These are phyloP conservation scores for Aphaenogaster floridana DNA, from an alignment of 1,140 invertebrate genomes.

Conservation along the genomic window DNA sequence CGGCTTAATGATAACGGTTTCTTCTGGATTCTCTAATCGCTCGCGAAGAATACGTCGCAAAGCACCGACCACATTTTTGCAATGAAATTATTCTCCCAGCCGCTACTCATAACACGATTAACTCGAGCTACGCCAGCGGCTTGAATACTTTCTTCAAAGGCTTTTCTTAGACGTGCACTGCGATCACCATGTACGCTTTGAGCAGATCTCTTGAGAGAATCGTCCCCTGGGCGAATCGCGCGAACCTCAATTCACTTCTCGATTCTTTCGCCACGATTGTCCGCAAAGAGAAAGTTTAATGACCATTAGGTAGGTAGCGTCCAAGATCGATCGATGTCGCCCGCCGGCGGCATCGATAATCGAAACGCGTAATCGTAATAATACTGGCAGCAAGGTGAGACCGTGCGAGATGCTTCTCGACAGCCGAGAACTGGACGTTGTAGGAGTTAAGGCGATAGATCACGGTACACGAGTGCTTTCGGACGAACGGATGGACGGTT, in stretches of 20 bases:
- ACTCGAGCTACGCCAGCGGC: not conserved
- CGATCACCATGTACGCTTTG: not conserved
- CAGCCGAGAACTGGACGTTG: slow-evolving; percentile 36
- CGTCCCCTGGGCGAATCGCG: not conserved
- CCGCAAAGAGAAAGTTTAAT: not conserved
- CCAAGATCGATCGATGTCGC: not conserved
- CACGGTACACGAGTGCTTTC: slow-evolving; percentile 71
- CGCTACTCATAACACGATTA: slow-evolving; percentile 21
- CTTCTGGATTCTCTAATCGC: not conserved
- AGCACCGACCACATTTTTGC: slow-evolving; percentile 34
- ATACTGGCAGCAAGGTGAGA: slow-evolving; percentile 29
- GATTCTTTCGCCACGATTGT: not conserved
- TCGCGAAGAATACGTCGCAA: not conserved
- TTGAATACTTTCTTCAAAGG: slow-evolving; percentile 32
- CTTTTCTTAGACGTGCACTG: not conserved
- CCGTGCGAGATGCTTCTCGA: slow-evolving; percentile 33
- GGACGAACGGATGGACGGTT: slow-evolving; percentile 64
- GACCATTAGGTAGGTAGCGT: too few species aligned
- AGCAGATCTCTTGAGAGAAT: not conserved
- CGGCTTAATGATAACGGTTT: not conserved
- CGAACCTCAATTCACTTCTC: not conserved
- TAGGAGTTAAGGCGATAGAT: slow-evolving; percentile 70
- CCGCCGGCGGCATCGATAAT: not conserved
- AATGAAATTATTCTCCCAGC: slow-evolving; percentile 33
- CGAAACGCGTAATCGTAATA: slow-evolving; percentile 9